These are phyloP conservation scores for Neocrepidodera transversa DNA, from an alignment of 2,888 invertebrate species.

Conservation along the genomic window DNA sequence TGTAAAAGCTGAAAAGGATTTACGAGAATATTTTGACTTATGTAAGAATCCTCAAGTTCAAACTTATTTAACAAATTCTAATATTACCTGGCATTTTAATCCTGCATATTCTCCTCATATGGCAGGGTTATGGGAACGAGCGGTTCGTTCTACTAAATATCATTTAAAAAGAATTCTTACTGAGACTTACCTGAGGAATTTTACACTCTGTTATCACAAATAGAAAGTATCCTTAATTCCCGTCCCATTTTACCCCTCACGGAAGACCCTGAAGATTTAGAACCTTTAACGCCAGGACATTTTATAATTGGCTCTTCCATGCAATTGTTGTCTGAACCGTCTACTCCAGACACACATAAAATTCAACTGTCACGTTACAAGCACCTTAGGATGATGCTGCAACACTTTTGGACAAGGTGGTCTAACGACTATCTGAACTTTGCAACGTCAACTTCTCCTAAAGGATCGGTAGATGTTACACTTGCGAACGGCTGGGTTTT, in stretches of 20 bases:
- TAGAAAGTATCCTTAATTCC: slow-evolving; percentile 2
- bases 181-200: slow-evolving; percentile 1
- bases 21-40: neutral
- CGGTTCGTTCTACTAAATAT: slow-evolving; percentile 1
- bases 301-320: neutral
- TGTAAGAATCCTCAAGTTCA: neutral
- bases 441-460: no score
- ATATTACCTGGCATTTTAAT: slow-evolving; percentile 1
- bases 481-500: no score
- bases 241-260: slow-evolving; percentile 7
- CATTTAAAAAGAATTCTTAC: slow-evolving; percentile 1
- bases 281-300: neutral
- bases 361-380: slow-evolving; percentile 4
- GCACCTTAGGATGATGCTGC: neutral
- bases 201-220: neutral
- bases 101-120: slow-evolving; percentile 3
- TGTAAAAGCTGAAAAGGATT: neutral
- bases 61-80: slow-evolving; percentile 12
- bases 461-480: no score
- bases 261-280: neutral
- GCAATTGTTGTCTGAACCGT: neutral
- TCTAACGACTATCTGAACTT: slow-evolving; percentile 5
- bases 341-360: neutral
- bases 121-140: slow-evolving; percentile 1
- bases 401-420: slow-evolving; percentile 26